phyloP scores from a whole-genome alignment of 2,888 invertebrate genomes.

The Parnassius smintheus region DNA sequence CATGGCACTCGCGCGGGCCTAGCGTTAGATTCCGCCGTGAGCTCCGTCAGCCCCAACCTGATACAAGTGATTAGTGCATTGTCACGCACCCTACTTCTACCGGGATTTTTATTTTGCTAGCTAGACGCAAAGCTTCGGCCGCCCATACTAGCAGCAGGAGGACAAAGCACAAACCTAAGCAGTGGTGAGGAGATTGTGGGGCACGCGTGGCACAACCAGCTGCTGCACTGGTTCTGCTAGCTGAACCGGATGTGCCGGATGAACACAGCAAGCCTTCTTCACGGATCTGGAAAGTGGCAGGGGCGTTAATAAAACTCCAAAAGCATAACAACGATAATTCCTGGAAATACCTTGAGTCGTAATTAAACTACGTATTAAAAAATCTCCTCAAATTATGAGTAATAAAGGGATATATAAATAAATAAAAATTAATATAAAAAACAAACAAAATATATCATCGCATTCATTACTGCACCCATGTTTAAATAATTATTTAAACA shows the following conservation, averaged over 20 bases:
- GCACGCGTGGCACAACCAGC: conserved; percentile 63
- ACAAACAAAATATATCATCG: too few species aligned
- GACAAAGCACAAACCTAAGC: conserved; percentile 78
- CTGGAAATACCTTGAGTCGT: too few species aligned
- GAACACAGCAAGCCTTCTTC: conserved; percentile 52
- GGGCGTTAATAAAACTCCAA: too few species aligned
- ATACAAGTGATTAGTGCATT: conserved; percentile 71
- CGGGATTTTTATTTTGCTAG: conserved; percentile 53
- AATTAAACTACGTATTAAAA: too few species aligned
- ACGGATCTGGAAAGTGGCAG: conserved; percentile 48
- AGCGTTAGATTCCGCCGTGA: conserved; percentile 39
- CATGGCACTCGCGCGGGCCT: conserved; percentile 65
- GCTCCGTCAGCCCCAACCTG: not conserved
- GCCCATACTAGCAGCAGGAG: conserved; percentile 63
- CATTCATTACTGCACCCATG: too few species aligned
- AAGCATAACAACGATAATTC: too few species aligned
- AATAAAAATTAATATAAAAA: too few species aligned
- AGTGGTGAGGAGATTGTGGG: conserved; percentile 60
- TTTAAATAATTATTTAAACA: too few species aligned
- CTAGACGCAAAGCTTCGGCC: conserved; percentile 32
- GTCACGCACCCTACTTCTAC: conserved; percentile 48
- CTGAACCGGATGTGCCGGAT: conserved; percentile 10
- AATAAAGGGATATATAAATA: too few species aligned
- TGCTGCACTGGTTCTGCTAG: conserved; percentile 39
- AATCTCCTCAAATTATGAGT: too few species aligned